Percentiles rank a stretch among this genome's conserved stretches.
phyloP scores from a whole-genome alignment of 2,113 vertebrate genomes.

The Phaetusa simplex region DNA sequence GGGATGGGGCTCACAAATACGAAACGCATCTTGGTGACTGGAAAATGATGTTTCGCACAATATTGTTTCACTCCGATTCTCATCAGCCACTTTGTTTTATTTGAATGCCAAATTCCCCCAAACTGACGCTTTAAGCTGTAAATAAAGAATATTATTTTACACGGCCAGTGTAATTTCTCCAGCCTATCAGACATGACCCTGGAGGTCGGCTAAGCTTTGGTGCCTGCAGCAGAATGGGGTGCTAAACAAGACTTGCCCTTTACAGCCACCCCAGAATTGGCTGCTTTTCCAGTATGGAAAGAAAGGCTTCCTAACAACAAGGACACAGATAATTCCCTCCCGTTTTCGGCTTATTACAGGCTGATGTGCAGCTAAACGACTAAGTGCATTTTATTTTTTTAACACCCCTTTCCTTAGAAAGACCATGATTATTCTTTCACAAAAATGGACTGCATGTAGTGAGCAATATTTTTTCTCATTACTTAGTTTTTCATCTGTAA shows the following conservation, averaged over 20 bases:
- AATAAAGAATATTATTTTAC: not conserved
- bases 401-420: not conserved
- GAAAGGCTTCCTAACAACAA: not conserved
- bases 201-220: not conserved
- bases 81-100: not conserved
- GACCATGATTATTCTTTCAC: not conserved
- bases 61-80: not conserved
- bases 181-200: not conserved
- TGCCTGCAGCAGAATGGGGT: not conserved
- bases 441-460: not conserved
- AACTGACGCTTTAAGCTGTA: not conserved
- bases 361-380: not conserved
- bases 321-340: not conserved
- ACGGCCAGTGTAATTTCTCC: not conserved
- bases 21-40: fast-evolving
- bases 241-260: not conserved
- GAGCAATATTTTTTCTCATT: not conserved
- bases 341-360: not conserved
- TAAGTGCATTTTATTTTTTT: not conserved
- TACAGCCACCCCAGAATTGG: not conserved
- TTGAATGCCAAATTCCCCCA: not conserved
- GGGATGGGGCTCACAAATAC: not conserved
- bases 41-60: not conserved
- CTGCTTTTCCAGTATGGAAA: not conserved
- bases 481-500: not conserved